Evolutionary conservation across 2,888 invertebrate species (phyloP), one percentile per base, ranked within the genome.

Genomic region (Sclerodermus sp.): DNA sequence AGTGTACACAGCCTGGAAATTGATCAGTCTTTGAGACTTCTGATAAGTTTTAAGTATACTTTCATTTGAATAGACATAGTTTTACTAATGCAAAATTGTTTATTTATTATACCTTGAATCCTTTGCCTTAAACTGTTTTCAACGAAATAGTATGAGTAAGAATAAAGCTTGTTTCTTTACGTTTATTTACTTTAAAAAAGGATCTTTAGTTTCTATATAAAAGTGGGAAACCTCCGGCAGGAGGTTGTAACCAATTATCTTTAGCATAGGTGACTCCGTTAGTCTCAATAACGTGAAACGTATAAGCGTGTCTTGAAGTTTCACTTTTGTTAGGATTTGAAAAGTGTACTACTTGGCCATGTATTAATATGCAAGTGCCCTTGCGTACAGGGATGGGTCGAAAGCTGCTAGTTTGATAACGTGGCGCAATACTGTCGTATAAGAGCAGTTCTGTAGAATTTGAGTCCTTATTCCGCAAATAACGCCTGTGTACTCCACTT

Each of bases 271-370:
- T 80, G 29, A 89, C 88, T 50, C 87, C 80, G 14, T 86, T 80
- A 56, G 84, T 86, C 76, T 99, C 98, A 49, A 92, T 84, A 0
- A 96, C 85, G 76, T 99, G 98, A 79, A 97, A 96, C 5, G 96
- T 96, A 79, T 98, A 99, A 1, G 93, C 94, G 68, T 94, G 92
- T 30, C 98, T 85, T n/a, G 93, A 89, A 57, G 85, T 84, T 1
- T 83, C 74, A 0, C 96, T 96, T 52, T 82, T 87, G 78, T 99
- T 99, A 8, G 83, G 81, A 45, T 90, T 90, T 70, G 96, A 97
- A 73, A 89, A 91, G 78, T 99, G 98, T 0, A 97, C 90, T 0
- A 96, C 93, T 71, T 91, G 87, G 0, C 96, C 96, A 72, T 98
- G 91, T 53, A 99, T 89, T 34, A 98, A 75, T 45, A 98, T 86